phyloP scores from a whole-genome alignment of 2,113 vertebrate species.

The Psettodes erumei region DNA sequence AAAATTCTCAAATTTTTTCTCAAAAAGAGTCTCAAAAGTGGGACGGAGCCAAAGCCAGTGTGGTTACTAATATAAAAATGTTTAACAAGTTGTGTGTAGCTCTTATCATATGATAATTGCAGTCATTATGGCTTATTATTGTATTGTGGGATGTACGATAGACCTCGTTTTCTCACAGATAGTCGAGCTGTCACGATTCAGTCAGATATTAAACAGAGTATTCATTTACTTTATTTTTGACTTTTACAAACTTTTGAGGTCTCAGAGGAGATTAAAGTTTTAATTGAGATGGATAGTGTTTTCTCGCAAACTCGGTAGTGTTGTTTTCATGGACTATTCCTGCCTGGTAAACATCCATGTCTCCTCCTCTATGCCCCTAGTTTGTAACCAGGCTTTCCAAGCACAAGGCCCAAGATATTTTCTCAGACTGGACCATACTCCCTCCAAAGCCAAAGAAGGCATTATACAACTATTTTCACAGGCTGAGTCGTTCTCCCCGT shows the following conservation, averaged over 20 bases:
- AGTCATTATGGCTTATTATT: neutral
- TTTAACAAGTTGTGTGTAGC: neutral
- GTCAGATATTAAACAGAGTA: neutral
- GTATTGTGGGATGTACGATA: neutral
- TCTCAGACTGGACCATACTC: neutral
- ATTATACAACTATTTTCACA: slow-evolving; percentile 7
- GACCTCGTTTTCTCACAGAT: neutral
- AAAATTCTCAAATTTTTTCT: neutral
- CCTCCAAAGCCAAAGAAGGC: neutral
- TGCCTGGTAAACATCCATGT: neutral
- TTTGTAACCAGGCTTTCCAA: neutral
- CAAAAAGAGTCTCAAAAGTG: neutral
- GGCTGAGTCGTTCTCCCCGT: neutral
- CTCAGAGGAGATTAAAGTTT: neutral
- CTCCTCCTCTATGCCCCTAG: neutral
- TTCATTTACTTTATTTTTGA: neutral
- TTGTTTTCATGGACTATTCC: slow-evolving; percentile 10
- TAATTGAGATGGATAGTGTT: neutral
- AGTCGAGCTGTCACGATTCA: neutral
- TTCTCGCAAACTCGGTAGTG: neutral
- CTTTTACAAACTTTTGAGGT: neutral
- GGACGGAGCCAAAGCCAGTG: neutral
- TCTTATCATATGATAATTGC: neutral
- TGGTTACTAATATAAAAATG: neutral
- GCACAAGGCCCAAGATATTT: neutral